Base-by-base conservation (phyloP, 2,797 vertebrate genomes). In the Mormyrus hasselquistii region DNA sequence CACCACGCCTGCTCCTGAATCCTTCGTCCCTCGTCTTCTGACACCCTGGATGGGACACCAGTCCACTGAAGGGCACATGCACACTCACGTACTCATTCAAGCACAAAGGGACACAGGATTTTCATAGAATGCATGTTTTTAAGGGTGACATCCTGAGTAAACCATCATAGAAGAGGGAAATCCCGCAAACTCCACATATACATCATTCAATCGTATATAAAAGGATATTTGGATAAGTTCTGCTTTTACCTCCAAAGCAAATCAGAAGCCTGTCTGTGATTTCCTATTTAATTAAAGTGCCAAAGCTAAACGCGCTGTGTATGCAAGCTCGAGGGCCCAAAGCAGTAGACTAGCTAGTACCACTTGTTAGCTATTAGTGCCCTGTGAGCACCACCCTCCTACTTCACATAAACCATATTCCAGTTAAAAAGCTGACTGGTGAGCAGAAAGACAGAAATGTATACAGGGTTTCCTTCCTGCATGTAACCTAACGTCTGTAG, bases 331-430 rank as follows among this genome's bases (percentile, higher is more conserved):
- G 89, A 90, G 89, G 87, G 65, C 88, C 12, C 38, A 52, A 88
- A 50, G 22, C 73, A 57, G 88, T 0, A 7, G 65, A 41, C 89
- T 2, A 89, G 44, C 90, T 1, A 16, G 83, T 52, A 94, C 91
- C 34, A 44, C 89, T 44, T 44, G 14, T 25, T 14, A 79, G 29
- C 53, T 69, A 53, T 88, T 38, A 44, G 73, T 16, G 6, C 1
- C 38, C 34, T 79, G 14, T 44, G 55, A 22, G 62, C 3, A 52
- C 38, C 7, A 22, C 47, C 34, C 41, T 76, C 14, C 87, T 14
- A 29, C n/a, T 89, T 44, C 38, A 16, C 52, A 50, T 85, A 10
- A 50, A 86, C n/a, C 22, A n/a, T 84, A 3, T 53, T 86, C 50
- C 50, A 38, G 59, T 47, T 55, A 50, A 65, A 85, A n/a, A 62